Evolutionary conservation across 1,140 invertebrate species (phyloP), one percentile per base, ranked within the genome.

Genomic region (Heliconius eleuchia): DNA sequence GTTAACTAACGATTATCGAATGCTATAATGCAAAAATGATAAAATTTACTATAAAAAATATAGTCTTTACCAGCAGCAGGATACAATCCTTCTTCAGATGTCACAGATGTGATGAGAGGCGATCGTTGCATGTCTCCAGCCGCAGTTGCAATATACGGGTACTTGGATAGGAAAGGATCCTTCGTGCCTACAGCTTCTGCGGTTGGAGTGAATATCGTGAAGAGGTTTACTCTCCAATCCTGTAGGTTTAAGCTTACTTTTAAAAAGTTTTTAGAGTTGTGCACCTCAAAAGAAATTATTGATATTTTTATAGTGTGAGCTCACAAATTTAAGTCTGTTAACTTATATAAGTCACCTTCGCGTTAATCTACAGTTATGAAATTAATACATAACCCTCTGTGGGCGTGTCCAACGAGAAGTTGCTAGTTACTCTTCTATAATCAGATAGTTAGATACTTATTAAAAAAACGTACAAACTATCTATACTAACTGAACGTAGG

Each of bases 11-110:
- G 13, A 46, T 16, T 46, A 16, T 34, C 34, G 34, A 46, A 46
- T 4, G 0, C 13, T 23, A 71, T 23, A 27, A 70, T 70, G 1
- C 30, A 8, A 23, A 71, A 30, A 71, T 18, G 5, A 34, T 71
- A 71, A 34, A 39, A 71, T 18, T 27, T 37, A 42, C 42, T 72
- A 77, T 13, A 71, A 66, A 16, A 81, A 78, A 76, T 66, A 27
- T 0, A 76, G 42, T 19, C 23, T 39, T 87, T 91, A 96, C 96
- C 93, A 85, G 95, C 95, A 76, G 93, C 95, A 18, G 96, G 96
- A 84, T 95, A 97, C n/a, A 97, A 87, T 82, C 96, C 96, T 86
- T 96, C 96, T 82, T 96, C 94, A 18, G 94, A 95, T 3, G 95
- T 95, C 3, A 96, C 93, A 2, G 95, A 95, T 6, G 95, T 95